A percentile compares a stretch with the other conserved stretches of the same genome.
phyloP scores from a whole-genome alignment of 2,113 vertebrate species.

The Chionis minor region DNA sequence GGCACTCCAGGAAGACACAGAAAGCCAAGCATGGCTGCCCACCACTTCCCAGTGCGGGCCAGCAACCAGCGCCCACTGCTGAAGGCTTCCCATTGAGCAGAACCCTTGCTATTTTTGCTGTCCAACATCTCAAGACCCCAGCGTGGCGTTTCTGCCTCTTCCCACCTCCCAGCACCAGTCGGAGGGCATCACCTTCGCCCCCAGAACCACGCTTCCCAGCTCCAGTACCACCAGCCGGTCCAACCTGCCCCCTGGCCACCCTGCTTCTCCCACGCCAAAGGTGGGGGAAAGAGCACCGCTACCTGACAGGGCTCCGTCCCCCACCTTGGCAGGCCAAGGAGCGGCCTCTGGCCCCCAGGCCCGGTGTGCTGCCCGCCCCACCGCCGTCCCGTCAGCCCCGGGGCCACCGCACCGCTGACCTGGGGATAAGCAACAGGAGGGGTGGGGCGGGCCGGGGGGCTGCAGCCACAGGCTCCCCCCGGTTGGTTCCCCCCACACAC shows the following conservation, averaged over 20 bases:
- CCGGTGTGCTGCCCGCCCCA: not conserved
- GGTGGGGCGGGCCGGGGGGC: not conserved
- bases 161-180: no score
- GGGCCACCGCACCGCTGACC: not conserved
- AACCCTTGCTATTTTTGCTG: not conserved
- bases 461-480: not conserved
- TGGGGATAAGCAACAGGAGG: not conserved
- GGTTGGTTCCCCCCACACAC: not conserved
- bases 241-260: not conserved
- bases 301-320: not conserved
- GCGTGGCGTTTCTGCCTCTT: not conserved
- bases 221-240: not conserved
- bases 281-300: not conserved
- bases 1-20: not conserved
- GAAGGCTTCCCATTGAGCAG: not conserved
- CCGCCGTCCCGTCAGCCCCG: not conserved
- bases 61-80: not conserved
- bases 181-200: fast-evolving
- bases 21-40: not conserved
- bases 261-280: not conserved
- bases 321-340: not conserved
- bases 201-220: not conserved
- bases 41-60: not conserved
- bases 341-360: not conserved
- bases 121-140: not conserved